Conservation (phyloP, 2,797 vertebrate species). For the Valencia hispanica region DNA sequence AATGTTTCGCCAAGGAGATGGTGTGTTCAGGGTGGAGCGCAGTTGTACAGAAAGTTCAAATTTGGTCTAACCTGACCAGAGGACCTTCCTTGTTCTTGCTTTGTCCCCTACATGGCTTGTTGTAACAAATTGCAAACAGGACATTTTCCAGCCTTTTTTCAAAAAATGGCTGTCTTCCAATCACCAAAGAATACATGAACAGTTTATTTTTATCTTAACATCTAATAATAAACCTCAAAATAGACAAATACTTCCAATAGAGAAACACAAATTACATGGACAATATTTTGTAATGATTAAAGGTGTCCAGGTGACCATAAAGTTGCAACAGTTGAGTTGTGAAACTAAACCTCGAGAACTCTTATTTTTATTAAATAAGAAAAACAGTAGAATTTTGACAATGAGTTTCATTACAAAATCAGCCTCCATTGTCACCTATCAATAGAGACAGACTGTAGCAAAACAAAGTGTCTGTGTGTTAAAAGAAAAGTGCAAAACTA, state of each 20-base stretch:
- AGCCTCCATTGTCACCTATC: neutral
- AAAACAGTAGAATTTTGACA: neutral
- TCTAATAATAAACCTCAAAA: neutral
- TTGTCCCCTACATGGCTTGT: neutral
- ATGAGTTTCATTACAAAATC: no score
- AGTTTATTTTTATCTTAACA: neutral
- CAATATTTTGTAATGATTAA: neutral
- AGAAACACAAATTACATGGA: neutral
- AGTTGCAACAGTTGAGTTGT: neutral
- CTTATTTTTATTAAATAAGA: no score
- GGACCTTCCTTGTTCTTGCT: neutral
- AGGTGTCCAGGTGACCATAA: neutral
- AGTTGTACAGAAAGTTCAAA: neutral
- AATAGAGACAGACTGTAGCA: neutral
- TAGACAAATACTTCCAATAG: neutral
- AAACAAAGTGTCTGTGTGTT: neutral
- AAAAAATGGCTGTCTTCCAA: neutral
- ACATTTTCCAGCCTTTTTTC: neutral
- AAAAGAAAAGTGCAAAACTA: neutral
- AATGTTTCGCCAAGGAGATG: neutral
- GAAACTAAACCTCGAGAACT: no score
- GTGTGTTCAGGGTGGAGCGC: neutral
- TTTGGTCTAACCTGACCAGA: neutral
- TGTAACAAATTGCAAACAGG: neutral
- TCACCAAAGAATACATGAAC: neutral